Percentiles rank a stretch among this genome's conserved stretches.
Evolutionary conservation across 2,888 invertebrate species (phyloP).

Genomic region (Nezara viridula): DNA sequence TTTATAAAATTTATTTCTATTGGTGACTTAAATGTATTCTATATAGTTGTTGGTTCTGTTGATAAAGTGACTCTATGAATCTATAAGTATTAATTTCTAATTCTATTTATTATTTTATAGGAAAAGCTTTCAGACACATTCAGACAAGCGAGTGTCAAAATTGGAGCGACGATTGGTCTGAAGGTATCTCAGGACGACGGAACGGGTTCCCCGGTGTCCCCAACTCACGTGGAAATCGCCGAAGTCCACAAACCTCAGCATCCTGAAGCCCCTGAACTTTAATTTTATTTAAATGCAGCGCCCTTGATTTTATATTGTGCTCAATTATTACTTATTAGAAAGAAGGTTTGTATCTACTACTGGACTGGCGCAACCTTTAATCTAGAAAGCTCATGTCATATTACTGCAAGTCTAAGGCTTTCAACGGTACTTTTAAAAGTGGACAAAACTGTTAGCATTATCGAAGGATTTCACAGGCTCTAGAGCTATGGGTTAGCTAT

Average conservation of each 20-base stretch:
- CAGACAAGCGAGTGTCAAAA: conserved; percentile 85
- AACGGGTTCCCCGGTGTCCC: conserved; percentile 68
- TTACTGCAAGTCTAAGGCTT: background rate
- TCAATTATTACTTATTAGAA: background rate
- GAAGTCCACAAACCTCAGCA: conserved; percentile 67
- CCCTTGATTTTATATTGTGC: conserved; percentile 13
- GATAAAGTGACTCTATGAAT: too few relatives aligned
- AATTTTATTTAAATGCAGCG: background rate
- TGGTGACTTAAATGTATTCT: too few relatives aligned
- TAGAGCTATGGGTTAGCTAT: background rate
- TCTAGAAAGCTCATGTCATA: background rate
- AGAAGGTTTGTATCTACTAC: background rate
- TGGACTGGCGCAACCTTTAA: background rate
- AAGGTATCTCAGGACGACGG: conserved; percentile 80
- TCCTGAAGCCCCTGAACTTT: background rate
- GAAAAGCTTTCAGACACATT: conserved; percentile 82
- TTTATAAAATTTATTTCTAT: too few relatives aligned
- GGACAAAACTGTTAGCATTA: background rate
- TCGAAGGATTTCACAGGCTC: background rate
- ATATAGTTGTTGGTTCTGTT: too few relatives aligned
- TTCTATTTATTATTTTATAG: conserved; percentile 66
- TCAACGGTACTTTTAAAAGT: background rate
- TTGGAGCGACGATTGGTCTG: conserved; percentile 87
- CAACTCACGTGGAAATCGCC: conserved; percentile 68
- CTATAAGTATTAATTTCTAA: too few relatives aligned